These are phyloP conservation scores for Psephotus haematonotus DNA, from an alignment of 2,113 vertebrate species.

Conservation along the genomic window DNA sequence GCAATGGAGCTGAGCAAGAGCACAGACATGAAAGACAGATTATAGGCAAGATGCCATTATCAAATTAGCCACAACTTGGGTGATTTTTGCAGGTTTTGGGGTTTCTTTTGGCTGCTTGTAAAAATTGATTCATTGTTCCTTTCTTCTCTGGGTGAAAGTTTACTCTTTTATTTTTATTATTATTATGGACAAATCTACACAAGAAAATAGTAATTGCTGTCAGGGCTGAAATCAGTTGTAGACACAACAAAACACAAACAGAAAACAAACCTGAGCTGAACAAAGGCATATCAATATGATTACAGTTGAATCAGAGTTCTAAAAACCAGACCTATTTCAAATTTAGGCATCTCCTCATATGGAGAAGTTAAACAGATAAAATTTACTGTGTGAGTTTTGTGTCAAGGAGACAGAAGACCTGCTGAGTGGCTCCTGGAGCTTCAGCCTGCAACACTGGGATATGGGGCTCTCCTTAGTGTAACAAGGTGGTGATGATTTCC, in stretches of 20 bases:
- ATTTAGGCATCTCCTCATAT: neutral
- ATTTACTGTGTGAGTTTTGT: neutral
- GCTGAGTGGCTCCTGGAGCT: neutral
- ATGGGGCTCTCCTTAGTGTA: neutral
- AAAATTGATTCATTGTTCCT: slow-evolving; percentile 15
- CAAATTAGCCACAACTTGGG: slow-evolving; percentile 3
- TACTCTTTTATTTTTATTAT: neutral
- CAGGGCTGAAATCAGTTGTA: neutral
- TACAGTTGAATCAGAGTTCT: neutral
- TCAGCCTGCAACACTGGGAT: neutral
- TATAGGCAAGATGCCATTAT: neutral
- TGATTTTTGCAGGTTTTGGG: neutral
- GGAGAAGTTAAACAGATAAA: neutral
- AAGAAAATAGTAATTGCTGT: neutral
- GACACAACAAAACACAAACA: neutral
- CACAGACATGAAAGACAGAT: neutral
- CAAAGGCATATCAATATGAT: neutral
- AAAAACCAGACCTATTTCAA: neutral
- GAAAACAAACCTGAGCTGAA: neutral
- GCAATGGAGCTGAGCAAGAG: slow-evolving; percentile 6
- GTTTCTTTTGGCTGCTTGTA: neutral
- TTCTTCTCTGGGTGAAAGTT: neutral
- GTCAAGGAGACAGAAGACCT: neutral
- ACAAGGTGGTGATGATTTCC: neutral
- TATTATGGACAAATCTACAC: neutral